Evolutionary conservation across 1,140 invertebrate genomes (phyloP).

Genomic region (Leptonema lineaticorne): DNA sequence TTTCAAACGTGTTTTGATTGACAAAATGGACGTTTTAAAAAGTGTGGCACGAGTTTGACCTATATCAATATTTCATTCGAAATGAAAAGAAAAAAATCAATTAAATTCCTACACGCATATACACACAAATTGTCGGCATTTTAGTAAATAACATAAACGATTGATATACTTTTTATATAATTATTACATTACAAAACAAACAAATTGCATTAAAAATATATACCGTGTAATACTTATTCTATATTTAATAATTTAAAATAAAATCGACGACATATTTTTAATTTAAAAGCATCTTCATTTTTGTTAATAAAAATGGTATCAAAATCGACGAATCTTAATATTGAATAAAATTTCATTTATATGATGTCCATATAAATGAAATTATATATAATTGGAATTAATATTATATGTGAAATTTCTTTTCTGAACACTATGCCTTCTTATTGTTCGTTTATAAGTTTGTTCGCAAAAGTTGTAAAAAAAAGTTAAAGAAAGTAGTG

Average conservation of each 20-base stretch:
- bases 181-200: background rate
- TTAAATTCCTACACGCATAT: too few species aligned
- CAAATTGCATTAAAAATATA: background rate
- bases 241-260: too few species aligned
- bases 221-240: background rate
- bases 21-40: constrained; percentile 21
- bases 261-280: too few species aligned
- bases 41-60: background rate
- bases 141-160: too few species aligned
- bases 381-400: background rate
- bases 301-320: background rate
- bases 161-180: background rate
- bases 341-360: too few species aligned
- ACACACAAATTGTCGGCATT: too few species aligned
- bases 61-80: background rate
- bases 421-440: background rate
- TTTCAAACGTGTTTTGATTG: constrained; percentile 31
- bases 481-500: constrained; percentile 24
- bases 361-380: background rate
- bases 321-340: background rate
- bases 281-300: background rate
- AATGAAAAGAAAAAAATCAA: background rate
- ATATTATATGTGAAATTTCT: background rate
- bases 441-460: background rate
- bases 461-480: background rate